Percentiles rank a stretch among this genome's conserved stretches.
These are phyloP conservation scores for Brachyrhaphis roseni DNA, from an alignment of 2,797 vertebrate species.

Conservation along the genomic window DNA sequence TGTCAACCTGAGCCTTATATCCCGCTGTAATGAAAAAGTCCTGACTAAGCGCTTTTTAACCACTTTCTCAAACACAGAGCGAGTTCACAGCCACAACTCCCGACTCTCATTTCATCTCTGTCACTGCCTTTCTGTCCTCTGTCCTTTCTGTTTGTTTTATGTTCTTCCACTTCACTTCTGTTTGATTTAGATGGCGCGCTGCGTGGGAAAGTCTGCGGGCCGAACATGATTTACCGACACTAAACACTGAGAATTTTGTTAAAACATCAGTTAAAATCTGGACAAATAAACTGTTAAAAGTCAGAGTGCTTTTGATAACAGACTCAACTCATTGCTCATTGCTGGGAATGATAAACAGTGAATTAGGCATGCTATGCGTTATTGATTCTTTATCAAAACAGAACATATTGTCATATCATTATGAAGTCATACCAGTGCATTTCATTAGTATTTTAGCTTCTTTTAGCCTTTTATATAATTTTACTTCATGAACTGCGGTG, in stretches of 20 bases:
- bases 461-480: too few relatives aligned
- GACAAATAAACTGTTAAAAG: conserved; percentile 5
- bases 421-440: background rate
- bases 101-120: conserved; percentile 33
- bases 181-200: conserved; percentile 31
- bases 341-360: background rate
- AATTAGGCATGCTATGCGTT: background rate
- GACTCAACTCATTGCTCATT: conserved; percentile 18
- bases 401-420: background rate
- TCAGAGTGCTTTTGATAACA: conserved; percentile 1
- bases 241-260: conserved; percentile 5
- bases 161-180: conserved; percentile 25
- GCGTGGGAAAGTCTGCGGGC: conserved; percentile 49
- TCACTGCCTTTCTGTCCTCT: conserved; percentile 2
- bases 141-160: conserved; percentile 40
- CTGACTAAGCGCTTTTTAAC: conserved; percentile 77
- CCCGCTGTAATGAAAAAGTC: conserved; percentile 73
- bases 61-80: conserved; percentile 66
- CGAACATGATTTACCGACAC: conserved; percentile 20
- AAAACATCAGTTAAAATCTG: background rate
- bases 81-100: conserved; percentile 37
- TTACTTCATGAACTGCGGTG: too few relatives aligned
- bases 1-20: conserved; percentile 62
- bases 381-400: background rate
- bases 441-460: background rate